These are phyloP conservation scores for Garrulus glandarius DNA, from an alignment of 2,797 vertebrate species.

Conservation along the genomic window DNA sequence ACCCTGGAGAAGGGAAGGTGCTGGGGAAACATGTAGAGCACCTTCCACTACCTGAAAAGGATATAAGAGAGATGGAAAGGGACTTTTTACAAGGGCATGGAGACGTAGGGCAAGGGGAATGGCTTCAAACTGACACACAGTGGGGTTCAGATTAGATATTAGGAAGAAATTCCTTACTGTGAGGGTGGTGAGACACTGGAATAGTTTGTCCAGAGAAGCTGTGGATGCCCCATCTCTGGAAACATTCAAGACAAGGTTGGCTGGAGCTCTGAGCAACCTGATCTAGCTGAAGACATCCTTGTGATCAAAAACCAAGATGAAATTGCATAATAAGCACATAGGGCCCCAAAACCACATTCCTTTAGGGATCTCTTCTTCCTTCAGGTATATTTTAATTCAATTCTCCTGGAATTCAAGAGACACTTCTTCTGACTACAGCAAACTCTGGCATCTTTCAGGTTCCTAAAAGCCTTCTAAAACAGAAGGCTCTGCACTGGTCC, in stretches of 20 bases:
- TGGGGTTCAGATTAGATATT: background rate
- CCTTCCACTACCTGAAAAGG: background rate
- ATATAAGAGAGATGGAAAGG: background rate
- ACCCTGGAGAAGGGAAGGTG: background rate
- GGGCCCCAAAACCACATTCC: background rate
- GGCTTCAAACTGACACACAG: background rate
- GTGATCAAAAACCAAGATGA: background rate
- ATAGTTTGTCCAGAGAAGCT: background rate
- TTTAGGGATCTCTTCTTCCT: background rate
- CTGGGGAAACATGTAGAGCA: fast-evolving
- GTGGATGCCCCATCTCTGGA: background rate
- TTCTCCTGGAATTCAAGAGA: background rate
- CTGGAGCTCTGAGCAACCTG: background rate
- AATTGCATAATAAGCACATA: background rate
- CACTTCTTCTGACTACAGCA: background rate
- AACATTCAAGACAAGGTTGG: background rate
- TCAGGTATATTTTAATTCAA: background rate
- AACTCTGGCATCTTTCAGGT: background rate
- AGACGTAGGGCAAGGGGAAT: fast-evolving
- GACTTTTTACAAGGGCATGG: background rate
- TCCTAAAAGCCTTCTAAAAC: background rate
- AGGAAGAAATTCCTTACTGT: background rate
- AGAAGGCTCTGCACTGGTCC: background rate
- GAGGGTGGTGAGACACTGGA: background rate
- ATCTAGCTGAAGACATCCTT: background rate